Conservation (phyloP, 2,797 vertebrate genomes). For the Zenarchopterus dispar region DNA sequence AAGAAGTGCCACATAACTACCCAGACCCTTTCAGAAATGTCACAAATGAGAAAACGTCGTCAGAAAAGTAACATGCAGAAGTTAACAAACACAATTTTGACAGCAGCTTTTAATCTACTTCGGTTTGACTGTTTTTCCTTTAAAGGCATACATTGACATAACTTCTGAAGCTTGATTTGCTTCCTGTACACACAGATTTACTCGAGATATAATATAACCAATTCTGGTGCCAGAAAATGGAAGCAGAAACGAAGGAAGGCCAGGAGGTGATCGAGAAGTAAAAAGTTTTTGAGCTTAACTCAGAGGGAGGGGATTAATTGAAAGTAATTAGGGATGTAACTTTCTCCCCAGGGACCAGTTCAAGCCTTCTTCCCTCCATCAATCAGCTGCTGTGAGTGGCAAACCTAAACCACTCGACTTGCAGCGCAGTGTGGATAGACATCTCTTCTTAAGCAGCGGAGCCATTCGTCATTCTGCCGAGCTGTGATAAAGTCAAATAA, state of each 20-base stretch:
- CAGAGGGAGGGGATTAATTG: slow-evolving; percentile 67
- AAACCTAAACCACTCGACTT: slow-evolving; percentile 38
- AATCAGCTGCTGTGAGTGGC: slow-evolving; percentile 50
- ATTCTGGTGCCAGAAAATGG: slow-evolving; percentile 11
- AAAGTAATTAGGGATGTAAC: slow-evolving; percentile 72
- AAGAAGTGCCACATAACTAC: slow-evolving; percentile 33
- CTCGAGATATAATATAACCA: background rate
- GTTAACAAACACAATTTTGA: slow-evolving; percentile 18
- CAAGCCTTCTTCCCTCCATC: slow-evolving; percentile 36
- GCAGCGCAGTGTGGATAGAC: slow-evolving; percentile 43
- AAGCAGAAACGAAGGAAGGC: slow-evolving; percentile 8
- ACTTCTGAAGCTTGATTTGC: background rate
- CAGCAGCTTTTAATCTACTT: slow-evolving; percentile 29
- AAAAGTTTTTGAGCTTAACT: slow-evolving; percentile 54
- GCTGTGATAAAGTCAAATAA: slow-evolving; percentile 55
- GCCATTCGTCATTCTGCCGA: slow-evolving; percentile 54
- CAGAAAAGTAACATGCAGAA: slow-evolving; percentile 12
- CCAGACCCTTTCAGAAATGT: slow-evolving; percentile 29
- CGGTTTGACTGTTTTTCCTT: slow-evolving; percentile 11
- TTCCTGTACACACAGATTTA: too few species aligned
- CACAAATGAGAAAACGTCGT: slow-evolving; percentile 7
- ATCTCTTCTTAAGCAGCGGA: slow-evolving; percentile 52
- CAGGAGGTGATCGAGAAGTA: slow-evolving; percentile 26
- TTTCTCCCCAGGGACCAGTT: slow-evolving; percentile 44
- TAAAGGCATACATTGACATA: slow-evolving; percentile 16